Base-by-base conservation (phyloP, 2,113 vertebrate species). In the Elephantulus edwardii region DNA sequence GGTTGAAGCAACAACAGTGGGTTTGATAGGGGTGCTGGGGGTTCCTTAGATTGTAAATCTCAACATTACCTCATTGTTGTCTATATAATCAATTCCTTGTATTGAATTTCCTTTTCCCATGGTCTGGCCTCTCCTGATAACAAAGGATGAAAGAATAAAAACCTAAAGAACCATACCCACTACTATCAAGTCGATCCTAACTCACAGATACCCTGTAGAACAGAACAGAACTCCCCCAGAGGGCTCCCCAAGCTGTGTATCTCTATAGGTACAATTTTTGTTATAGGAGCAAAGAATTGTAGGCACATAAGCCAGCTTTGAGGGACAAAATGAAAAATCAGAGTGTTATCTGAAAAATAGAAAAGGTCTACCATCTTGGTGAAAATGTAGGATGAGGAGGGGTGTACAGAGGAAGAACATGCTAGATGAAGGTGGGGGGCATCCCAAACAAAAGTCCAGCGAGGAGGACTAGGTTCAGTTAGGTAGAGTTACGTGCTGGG, bases 351-450 rank as follows among this genome's bases (percentile, higher is more conserved):
- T 54, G 13, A 44, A 80, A 80, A 14, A 40, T 30, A 20, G 28
- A 26, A 9, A 28, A 68, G 58, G 28, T n/a, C n/a, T n/a, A n/a
- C 74, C 52, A 64, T 64, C 46, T 22, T 46, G 20, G 58, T 24
- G 35, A 54, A 48, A 64, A 58, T 10, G 16, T n/a, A n/a, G 1
- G 5, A 1, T 20, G 70, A 88, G 44, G 86, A n/a, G 5, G 48
- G 30, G 52, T n/a, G n/a, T n/a, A n/a, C n/a, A n/a, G 30, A n/a
- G 26, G 62, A 33, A 83, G 16, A 38, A 3, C 8, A 35, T 52
- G 17, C 10, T 2, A 46, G 71, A 48, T 14, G 20, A 19, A 48
- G 2, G 1, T 26, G 58, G 2, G 0, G 14, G 8, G 9, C 6
- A 2, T n/a, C n/a, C n/a, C n/a, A 19, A 26, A 28, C 38, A 8